Conservation (phyloP, 1,140 invertebrate genomes). For the Drosophila mauritiana region DNA sequence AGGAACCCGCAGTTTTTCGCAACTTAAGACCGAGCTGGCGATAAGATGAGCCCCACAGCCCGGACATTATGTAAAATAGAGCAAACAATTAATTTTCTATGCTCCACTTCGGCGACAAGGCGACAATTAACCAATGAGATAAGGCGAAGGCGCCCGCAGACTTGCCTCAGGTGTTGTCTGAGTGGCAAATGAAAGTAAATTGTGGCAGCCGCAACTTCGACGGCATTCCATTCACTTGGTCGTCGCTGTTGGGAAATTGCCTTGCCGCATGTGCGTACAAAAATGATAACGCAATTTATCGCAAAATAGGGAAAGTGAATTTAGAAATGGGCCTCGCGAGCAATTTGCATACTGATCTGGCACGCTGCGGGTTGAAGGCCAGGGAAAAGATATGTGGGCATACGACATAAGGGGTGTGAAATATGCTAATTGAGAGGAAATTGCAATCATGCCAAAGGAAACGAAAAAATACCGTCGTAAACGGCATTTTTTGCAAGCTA, state of each 20-base stretch:
- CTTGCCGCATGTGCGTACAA: constrained; percentile 62
- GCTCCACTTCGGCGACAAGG: constrained; percentile 72
- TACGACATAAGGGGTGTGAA: constrained; percentile 7
- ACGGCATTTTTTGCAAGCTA: not conserved
- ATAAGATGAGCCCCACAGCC: constrained; percentile 16
- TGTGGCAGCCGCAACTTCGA: constrained; percentile 55
- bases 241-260: constrained; percentile 46
- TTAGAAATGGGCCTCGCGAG: constrained; percentile 42
- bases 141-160: constrained; percentile 54
- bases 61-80: constrained; percentile 81
- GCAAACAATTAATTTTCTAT: constrained; percentile 82
- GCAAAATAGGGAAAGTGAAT: constrained; percentile 61
- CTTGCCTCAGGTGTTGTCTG: constrained; percentile 23
- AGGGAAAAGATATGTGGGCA: not conserved
- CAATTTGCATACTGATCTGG: constrained; percentile 38
- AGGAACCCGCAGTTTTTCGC: constrained; percentile 17
- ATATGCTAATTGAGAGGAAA: constrained; percentile 47
- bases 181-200: constrained; percentile 76
- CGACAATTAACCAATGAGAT: constrained; percentile 63
- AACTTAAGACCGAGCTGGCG: constrained; percentile 1
- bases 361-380: constrained; percentile 26
- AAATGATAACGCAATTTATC: constrained; percentile 61
- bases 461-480: not conserved
- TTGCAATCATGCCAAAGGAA: constrained; percentile 35
- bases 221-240: constrained; percentile 72